Percentiles rank a stretch among this genome's conserved stretches.
phyloP scores from a whole-genome alignment of 2,797 vertebrate species.

The Sebastes iracundus region DNA sequence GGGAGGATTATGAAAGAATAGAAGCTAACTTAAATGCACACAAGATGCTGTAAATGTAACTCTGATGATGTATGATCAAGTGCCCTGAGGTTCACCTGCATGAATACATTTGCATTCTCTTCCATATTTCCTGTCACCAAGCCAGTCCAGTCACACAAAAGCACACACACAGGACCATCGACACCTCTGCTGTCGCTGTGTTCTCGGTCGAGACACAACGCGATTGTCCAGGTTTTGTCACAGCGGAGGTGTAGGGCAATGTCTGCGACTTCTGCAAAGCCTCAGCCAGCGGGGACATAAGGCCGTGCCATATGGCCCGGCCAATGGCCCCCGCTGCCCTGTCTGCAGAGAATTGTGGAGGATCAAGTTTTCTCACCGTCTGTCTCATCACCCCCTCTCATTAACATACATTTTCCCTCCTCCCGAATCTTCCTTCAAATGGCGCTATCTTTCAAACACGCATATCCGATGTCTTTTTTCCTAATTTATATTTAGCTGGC shows the following conservation, averaged over 20 bases:
- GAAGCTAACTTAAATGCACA: neutral
- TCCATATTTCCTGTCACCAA: neutral
- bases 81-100: neutral
- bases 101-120: neutral
- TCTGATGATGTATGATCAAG: neutral
- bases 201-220: slow-evolving; percentile 2
- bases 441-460: neutral
- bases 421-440: neutral
- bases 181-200: slow-evolving; percentile 5
- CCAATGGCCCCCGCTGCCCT: slow-evolving; percentile 31
- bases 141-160: neutral
- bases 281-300: slow-evolving; percentile 68
- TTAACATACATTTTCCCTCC: slow-evolving; percentile 19
- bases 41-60: neutral
- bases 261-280: slow-evolving; percentile 43
- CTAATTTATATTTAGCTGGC: slow-evolving; percentile 29
- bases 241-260: slow-evolving; percentile 38
- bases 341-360: slow-evolving; percentile 57
- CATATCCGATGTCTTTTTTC: neutral
- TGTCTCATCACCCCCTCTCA: slow-evolving; percentile 40
- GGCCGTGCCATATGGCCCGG: slow-evolving; percentile 73
- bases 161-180: neutral
- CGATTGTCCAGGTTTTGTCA: slow-evolving; percentile 50
- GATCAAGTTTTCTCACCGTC: slow-evolving; percentile 68
- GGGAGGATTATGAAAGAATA: neutral